Conservation (phyloP, 1,140 invertebrate species). For the Camponotus pennsylvanicus region DNA sequence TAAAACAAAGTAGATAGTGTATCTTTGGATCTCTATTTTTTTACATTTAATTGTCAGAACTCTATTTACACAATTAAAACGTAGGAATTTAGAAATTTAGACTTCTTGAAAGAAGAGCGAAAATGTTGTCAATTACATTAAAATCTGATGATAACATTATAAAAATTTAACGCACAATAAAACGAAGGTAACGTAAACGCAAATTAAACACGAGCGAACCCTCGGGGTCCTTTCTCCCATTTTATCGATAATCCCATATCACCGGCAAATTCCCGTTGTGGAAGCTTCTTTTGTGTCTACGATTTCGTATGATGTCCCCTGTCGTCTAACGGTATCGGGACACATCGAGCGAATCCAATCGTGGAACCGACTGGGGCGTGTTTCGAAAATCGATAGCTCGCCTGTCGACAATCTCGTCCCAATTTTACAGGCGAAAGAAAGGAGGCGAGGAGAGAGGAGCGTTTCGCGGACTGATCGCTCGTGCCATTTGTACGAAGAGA, state of each 20-base stretch:
- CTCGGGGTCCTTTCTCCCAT: slow-evolving; percentile 40
- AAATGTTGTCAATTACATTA: no score
- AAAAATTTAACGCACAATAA: background rate
- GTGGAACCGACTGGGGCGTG: background rate
- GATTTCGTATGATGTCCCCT: slow-evolving; percentile 41
- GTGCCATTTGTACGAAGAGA: slow-evolving; percentile 20
- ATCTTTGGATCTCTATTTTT: no score
- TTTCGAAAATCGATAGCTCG: background rate
- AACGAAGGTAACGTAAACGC: slow-evolving; percentile 35
- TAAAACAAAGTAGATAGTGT: no score
- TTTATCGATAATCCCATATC: slow-evolving; percentile 3
- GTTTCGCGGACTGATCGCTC: background rate
- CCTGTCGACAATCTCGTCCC: background rate
- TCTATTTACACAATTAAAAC: no score
- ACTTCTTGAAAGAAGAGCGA: no score
- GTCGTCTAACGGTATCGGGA: slow-evolving; percentile 58
- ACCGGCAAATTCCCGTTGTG: slow-evolving; percentile 67
- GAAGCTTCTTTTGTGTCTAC: slow-evolving; percentile 26
- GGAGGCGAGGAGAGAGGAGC: background rate
- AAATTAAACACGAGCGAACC: slow-evolving; percentile 53
- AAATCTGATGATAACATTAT: background rate
- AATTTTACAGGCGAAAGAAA: slow-evolving; percentile 14
- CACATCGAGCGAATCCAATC: slow-evolving; percentile 56
- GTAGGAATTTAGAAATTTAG: no score
- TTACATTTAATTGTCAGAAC: no score